phyloP scores from a whole-genome alignment of 2,113 vertebrate genomes.

The Thalassoma bifasciatum region DNA sequence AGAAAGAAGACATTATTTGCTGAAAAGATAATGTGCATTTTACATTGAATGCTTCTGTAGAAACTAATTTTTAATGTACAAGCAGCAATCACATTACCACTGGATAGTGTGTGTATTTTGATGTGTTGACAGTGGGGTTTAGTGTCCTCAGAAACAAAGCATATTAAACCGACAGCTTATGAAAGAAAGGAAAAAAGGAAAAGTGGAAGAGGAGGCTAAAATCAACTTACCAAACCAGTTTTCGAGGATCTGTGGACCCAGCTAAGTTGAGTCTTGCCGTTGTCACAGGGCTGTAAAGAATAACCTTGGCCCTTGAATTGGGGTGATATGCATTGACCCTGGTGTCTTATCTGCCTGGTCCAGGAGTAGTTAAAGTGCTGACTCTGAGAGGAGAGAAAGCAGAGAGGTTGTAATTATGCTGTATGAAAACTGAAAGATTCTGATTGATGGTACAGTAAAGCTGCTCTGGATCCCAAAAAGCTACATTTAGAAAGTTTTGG shows the following conservation, averaged over 20 bases:
- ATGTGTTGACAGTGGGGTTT: too few species aligned
- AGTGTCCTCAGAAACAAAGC: background rate
- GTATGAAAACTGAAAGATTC: conserved; percentile 24
- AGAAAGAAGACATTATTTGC: too few species aligned
- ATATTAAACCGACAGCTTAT: background rate
- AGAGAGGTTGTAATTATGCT: conserved; percentile 43
- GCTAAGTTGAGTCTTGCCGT: conserved; percentile 71
- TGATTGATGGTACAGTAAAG: conserved; percentile 8
- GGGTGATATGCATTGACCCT: conserved; percentile 81
- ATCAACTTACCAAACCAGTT: conserved; percentile 84
- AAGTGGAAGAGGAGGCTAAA: too few species aligned
- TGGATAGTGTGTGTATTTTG: too few species aligned
- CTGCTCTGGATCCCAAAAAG: conserved; percentile 24
- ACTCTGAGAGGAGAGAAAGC: conserved; percentile 76
- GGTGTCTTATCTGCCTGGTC: conserved; percentile 88
- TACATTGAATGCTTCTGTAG: too few species aligned
- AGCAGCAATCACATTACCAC: too few species aligned
- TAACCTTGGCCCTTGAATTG: conserved; percentile 21
- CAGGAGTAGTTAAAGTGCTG: conserved; percentile 97
- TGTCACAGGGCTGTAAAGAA: conserved; percentile 81
- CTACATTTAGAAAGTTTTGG: conserved; percentile 36
- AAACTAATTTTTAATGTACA: too few species aligned
- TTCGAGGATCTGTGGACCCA: conserved; percentile 88
- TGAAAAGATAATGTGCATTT: too few species aligned
- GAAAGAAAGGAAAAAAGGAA: conserved; percentile 8